Evolutionary conservation across 2,888 invertebrate species (phyloP), one percentile per base, ranked within the genome.

Genomic region (Glaucopsyche alexis): DNA sequence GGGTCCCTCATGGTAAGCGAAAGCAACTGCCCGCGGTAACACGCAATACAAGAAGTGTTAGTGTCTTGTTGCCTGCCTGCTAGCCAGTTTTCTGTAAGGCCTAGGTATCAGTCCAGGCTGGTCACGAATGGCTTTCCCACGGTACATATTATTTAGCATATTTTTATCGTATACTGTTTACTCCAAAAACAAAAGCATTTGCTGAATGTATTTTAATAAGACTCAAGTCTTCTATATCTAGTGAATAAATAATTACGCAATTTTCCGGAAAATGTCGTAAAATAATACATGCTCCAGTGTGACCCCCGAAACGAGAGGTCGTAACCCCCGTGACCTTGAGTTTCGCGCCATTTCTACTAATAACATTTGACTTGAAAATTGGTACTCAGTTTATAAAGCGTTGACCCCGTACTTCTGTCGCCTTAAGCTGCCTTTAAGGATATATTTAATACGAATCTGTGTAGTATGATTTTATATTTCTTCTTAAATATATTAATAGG

Each of bases 301-400:
- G 60, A 60, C 29, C 38, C 14, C 38, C 14, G 29, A 29, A 29
- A 29, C 9, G 14, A 29, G 60, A 38, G 60, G 60, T 60, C 29
- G 60, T 38, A 29, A 38, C 60, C 60, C 13, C 60, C 1, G 38
- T 38, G 60, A 60, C 60, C 60, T 60, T 60, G 60, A 60, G 60
- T 16, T 60, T 60, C 60, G 38, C 60, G 14, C 38, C 60, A 60
- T 29, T 60, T 38, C 60, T 60, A 29, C 29, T 60, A 38, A 60
- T 60, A 19, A 29, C 29, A 38, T 60, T 60, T 60, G 60, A 60
- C 60, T 60, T 60, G 13, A 60, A 60, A 60, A 60, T 60, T 60
- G 60, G 60, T 60, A 38, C 38, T 60, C 38, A 14, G 29, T 60
- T 60, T 60, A 60, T 38, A 60, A 60, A 60, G 29, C 60, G 29